These are phyloP conservation scores for Ellobium chinense DNA, from an alignment of 2,888 invertebrate species.

Conservation along the genomic window DNA sequence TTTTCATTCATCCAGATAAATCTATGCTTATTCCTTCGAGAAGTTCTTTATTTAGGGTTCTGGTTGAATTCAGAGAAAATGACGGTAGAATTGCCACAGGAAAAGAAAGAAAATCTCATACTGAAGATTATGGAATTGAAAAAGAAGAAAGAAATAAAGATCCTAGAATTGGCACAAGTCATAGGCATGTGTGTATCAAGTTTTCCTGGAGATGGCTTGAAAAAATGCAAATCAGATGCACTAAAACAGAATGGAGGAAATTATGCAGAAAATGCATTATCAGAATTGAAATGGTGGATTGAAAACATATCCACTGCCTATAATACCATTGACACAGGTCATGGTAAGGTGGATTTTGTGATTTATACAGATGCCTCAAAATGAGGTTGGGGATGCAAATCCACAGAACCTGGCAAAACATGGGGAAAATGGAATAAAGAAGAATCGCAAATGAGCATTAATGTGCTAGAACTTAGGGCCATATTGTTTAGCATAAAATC, in stretches of 20 bases:
- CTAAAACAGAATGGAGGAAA: too few species aligned
- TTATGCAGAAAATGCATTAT: too few species aligned
- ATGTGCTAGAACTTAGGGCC: slow-evolving; percentile 7
- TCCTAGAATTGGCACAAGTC: too few species aligned
- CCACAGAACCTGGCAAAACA: background rate
- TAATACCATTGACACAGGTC: background rate
- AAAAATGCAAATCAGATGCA: too few species aligned
- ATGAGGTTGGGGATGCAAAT: background rate
- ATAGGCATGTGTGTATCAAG: too few species aligned
- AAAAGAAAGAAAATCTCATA: background rate
- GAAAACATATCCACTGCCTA: background rate
- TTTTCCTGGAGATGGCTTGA: too few species aligned
- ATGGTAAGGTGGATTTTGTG: background rate
- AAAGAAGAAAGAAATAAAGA: too few species aligned
- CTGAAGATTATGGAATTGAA: background rate
- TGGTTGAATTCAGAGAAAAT: background rate
- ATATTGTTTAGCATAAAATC: background rate
- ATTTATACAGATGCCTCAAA: background rate
- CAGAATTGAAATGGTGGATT: too few species aligned
- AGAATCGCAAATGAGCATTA: background rate
- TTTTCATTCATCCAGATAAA: background rate
- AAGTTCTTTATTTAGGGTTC: background rate
- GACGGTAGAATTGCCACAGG: background rate
- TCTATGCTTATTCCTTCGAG: background rate
- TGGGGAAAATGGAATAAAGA: too few species aligned